Conservation (phyloP, 2,113 vertebrate genomes). For the Campylomormyrus tamandua region DNA sequence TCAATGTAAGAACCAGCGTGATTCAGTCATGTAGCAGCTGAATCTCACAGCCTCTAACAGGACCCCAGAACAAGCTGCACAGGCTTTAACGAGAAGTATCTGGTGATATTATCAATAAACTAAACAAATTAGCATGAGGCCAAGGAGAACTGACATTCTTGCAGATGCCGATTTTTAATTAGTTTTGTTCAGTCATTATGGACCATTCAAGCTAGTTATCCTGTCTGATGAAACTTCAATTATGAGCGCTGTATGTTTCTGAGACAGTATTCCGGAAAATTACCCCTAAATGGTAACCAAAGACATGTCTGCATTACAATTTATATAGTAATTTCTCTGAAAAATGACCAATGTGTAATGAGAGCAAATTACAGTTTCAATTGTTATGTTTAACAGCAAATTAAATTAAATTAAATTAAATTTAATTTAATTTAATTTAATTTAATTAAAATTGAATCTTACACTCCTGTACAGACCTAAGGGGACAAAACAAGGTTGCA, state of each 20-base stretch:
- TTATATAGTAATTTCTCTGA: neutral
- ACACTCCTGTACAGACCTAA: neutral
- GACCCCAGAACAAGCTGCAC: neutral
- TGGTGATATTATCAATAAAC: neutral
- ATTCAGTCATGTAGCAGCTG: neutral
- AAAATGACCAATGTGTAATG: neutral
- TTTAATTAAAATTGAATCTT: neutral
- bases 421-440: neutral
- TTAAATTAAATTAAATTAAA: neutral
- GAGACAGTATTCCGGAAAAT: neutral
- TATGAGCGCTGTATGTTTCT: neutral
- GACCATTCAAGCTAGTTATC: neutral
- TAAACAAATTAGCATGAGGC: neutral
- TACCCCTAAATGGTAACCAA: neutral
- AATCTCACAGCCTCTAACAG: neutral
- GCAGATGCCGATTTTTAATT: conserved; percentile 2
- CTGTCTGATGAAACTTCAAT: neutral
- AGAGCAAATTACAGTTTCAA: neutral
- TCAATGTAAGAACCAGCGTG: neutral
- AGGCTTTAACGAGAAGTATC: neutral
- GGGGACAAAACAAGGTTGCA: neutral
- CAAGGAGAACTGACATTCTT: neutral
- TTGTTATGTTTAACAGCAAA: neutral
- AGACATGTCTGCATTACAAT: neutral
- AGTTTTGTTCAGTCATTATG: conserved; percentile 1